A percentile compares a stretch with the other conserved stretches of the same genome.
These are phyloP conservation scores for Phymatocera aterrima DNA, from an alignment of 2,888 invertebrate genomes.

Conservation along the genomic window DNA sequence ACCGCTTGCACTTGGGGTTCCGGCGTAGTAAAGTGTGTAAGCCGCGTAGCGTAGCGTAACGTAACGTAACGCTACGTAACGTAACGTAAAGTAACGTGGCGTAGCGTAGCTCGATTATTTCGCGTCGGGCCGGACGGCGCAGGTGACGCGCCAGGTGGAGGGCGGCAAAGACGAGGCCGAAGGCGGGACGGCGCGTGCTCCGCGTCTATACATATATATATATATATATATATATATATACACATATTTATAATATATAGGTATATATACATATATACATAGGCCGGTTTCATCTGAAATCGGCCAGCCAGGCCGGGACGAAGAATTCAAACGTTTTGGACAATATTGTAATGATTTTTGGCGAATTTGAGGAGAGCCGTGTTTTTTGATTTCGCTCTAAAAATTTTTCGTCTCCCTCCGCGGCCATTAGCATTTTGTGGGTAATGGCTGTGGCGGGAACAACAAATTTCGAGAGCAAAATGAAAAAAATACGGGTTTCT, in stretches of 20 bases:
- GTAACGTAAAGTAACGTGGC: slow-evolving; percentile 19
- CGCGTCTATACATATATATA: slow-evolving; percentile 45
- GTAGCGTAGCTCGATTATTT: slow-evolving; percentile 42
- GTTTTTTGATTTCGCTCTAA: too few relatives aligned
- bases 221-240: neutral
- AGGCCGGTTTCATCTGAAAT: too few relatives aligned
- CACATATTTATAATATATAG: neutral
- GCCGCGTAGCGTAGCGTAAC: slow-evolving; percentile 41
- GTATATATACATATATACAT: neutral
- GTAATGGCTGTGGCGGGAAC: too few relatives aligned
- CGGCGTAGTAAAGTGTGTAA: slow-evolving; percentile 26
- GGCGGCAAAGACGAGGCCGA: slow-evolving; percentile 45
- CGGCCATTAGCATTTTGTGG: too few relatives aligned
- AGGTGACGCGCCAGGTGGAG: slow-evolving; percentile 51
- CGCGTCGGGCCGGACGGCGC: slow-evolving; percentile 46
- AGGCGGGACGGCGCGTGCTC: slow-evolving; percentile 62
- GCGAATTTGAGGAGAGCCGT: too few relatives aligned
- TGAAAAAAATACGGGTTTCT: too few relatives aligned
- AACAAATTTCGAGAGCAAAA: too few relatives aligned
- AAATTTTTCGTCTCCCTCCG: too few relatives aligned
- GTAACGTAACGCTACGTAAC: slow-evolving; percentile 34
- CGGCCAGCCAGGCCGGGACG: too few relatives aligned
- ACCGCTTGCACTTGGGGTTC: neutral
- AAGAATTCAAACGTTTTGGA: too few relatives aligned
- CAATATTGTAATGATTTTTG: too few relatives aligned